Conservation (phyloP, 2,113 vertebrate genomes). For the Antigone vipio region DNA sequence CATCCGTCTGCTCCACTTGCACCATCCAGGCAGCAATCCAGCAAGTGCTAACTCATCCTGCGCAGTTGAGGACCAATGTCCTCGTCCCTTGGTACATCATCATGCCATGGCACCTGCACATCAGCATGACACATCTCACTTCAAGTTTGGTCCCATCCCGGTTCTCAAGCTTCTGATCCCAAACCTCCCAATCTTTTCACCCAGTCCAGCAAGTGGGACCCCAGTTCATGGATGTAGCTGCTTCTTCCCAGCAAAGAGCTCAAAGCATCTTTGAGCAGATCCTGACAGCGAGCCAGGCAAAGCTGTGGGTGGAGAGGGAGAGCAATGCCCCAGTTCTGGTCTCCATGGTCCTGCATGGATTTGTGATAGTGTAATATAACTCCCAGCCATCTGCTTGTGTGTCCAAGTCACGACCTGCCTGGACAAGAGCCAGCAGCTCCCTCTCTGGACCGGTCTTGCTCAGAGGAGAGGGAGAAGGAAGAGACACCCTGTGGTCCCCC, state of each 20-base stretch:
- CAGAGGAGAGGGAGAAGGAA: background rate
- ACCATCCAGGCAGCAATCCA: background rate
- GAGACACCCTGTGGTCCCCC: fast-evolving
- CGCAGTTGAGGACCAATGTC: fast-evolving
- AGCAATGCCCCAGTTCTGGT: background rate
- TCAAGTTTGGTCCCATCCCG: background rate
- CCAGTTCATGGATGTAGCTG: background rate
- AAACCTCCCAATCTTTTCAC: background rate
- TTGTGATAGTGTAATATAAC: background rate
- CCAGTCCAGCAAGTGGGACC: background rate
- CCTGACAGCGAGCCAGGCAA: fast-evolving
- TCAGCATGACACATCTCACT: background rate
- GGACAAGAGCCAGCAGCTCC: background rate
- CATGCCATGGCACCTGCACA: background rate
- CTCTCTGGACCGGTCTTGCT: background rate
- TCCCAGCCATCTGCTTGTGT: background rate
- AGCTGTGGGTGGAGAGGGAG: background rate
- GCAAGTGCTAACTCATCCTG: background rate
- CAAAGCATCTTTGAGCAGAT: background rate
- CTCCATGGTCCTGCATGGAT: background rate
- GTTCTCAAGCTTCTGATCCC: background rate
- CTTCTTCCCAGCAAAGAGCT: background rate
- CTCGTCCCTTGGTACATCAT: fast-evolving
- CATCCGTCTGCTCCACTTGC: fast-evolving
- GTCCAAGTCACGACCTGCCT: background rate